Conservation (phyloP, 2,113 vertebrate genomes). For the Labeo rohita region DNA sequence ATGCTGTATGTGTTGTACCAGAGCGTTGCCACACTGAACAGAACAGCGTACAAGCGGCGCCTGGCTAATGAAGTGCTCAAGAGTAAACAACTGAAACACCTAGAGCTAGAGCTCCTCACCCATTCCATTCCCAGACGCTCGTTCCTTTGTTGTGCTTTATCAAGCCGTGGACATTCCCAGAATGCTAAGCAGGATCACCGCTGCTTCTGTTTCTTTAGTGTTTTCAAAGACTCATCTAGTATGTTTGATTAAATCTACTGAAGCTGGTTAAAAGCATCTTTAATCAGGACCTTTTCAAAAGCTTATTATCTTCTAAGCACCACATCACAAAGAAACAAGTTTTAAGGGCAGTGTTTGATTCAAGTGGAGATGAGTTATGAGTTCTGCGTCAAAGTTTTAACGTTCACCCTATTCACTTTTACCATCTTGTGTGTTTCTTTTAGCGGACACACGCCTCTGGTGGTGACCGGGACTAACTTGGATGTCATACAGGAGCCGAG, state of each 20-base stretch:
- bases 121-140: conserved; percentile 21
- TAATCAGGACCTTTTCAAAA: conserved; percentile 61
- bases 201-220: conserved; percentile 24
- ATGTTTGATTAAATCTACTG: conserved; percentile 54
- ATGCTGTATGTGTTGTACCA: neutral
- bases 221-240: conserved; percentile 56
- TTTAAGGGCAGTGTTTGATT: conserved; percentile 16
- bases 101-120: conserved; percentile 32
- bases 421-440: conserved; percentile 53
- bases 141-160: conserved; percentile 48
- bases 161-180: conserved; percentile 43
- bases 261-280: conserved; percentile 61
- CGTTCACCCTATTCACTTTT: neutral
- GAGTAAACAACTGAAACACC: conserved; percentile 25
- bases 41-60: neutral
- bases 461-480: conserved; percentile 92
- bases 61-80: conserved; percentile 5
- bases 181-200: conserved; percentile 56
- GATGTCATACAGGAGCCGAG: conserved; percentile 95
- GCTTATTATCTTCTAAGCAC: conserved; percentile 60
- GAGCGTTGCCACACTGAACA: neutral
- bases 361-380: conserved; percentile 8
- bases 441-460: conserved; percentile 93
- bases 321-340: conserved; percentile 27
- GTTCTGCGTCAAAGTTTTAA: neutral